A percentile compares a stretch with the other conserved stretches of the same genome.
Evolutionary conservation across 2,888 invertebrate genomes (phyloP).

Genomic region (Xanthorhoe designata): DNA sequence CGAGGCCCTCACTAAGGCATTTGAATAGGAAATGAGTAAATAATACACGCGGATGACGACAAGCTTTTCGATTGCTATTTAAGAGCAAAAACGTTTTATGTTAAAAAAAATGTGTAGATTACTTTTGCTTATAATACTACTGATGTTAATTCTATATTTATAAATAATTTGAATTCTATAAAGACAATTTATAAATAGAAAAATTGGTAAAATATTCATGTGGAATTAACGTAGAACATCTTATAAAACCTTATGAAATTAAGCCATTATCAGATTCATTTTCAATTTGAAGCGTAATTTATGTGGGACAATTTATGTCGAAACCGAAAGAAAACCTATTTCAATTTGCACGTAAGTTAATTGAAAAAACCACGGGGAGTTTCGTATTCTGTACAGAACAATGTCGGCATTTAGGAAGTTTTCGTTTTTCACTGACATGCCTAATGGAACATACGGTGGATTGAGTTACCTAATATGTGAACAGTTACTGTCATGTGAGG

Average conservation of each 20-base stretch:
- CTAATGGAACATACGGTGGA: conserved; percentile 19
- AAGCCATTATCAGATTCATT: conserved; percentile 4
- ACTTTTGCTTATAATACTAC: too few species aligned
- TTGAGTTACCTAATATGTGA: conserved; percentile 11
- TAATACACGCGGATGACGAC: conserved; percentile 28
- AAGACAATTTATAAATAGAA: too few species aligned
- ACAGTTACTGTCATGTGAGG: not conserved
- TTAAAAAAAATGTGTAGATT: too few species aligned
- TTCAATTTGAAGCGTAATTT: not conserved
- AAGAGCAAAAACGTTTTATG: not conserved
- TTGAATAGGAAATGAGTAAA: conserved; percentile 40
- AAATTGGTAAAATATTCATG: not conserved
- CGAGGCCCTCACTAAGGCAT: conserved; percentile 8
- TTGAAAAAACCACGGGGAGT: conserved; percentile 26
- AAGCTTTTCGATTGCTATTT: conserved; percentile 16
- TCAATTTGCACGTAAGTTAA: conserved; percentile 26
- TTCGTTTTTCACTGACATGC: conserved; percentile 22
- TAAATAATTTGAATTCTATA: too few species aligned
- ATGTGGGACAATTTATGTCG: conserved; percentile 27
- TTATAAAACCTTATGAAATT: not conserved
- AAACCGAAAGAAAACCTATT: conserved; percentile 20
- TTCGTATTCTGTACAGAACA: conserved; percentile 16
- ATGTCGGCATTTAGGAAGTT: conserved; percentile 29
- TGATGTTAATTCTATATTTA: too few species aligned
- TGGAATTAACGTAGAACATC: not conserved